Base-by-base conservation (phyloP, 1,140 invertebrate species). In the Drosophila nigrodunni region DNA sequence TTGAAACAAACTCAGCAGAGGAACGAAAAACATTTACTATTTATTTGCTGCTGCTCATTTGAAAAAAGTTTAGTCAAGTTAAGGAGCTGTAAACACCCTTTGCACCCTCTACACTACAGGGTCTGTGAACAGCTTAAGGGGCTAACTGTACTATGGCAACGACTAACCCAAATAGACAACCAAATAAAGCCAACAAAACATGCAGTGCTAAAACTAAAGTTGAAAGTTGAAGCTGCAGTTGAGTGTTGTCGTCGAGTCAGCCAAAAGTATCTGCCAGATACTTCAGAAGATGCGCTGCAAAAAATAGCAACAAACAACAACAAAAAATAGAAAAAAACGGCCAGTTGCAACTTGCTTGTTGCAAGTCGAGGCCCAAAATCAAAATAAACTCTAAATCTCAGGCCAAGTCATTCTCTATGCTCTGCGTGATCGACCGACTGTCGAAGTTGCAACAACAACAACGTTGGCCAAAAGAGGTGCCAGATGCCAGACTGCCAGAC, bases 401-500 rank as follows among this genome's bases (percentile, higher is more conserved):
- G 13, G 10, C 54, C 34, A 55, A 37, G 52, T 55, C 52, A 54
- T 55, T 25, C 43, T 46, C 52, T 59, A 7, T 52, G 69, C 83
- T 80, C 82, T 70, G 73, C 83, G 83, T 88, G 83, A 88, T 88
- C 83, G 82, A 87, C 82, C 82, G 82, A 80, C 82, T 86, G 82
- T 86, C 82, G 82, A 87, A 80, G 65, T 65, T 37, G 59, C 46
- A 21, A 49, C 25, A 30, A 30, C 39, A 65, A 37, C 39, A 65
- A 37, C 37, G 54, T n/a, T 34, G 60, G 66, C 46, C 41, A 54
- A 69, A 57, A 58, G 61, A 34, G 61, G 37, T 64, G 73, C 73
- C 73, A 74, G 59, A n/a, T 74, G 64, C 30, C 34, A 54, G 25
- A 44, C 65, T 66, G 52, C 41, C 68, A 57, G 71, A 35, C 46